Evolutionary conservation across 2,888 invertebrate species (phyloP).

Genomic region (Hyles lineata): DNA sequence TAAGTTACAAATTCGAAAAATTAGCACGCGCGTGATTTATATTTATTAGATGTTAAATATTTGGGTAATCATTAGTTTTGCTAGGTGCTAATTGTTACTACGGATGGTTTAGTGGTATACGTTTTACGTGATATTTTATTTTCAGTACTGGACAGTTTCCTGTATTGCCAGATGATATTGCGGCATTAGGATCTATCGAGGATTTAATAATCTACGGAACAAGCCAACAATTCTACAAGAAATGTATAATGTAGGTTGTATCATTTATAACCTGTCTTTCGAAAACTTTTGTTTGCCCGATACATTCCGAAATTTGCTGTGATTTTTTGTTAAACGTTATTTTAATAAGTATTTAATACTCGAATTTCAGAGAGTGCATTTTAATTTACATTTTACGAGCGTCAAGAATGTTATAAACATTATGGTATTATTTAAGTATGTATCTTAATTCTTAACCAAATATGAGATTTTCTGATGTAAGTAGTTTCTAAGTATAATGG

Average conservation of each 20-base stretch:
- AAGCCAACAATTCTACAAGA: constrained; percentile 10
- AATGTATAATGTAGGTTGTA: constrained; percentile 3
- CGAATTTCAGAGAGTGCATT: constrained; percentile 1
- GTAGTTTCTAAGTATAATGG: neutral
- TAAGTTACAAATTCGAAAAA: too few species aligned
- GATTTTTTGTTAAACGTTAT: neutral
- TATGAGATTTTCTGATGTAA: neutral
- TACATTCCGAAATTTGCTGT: constrained; percentile 26
- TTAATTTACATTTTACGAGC: neutral
- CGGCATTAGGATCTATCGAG: constrained; percentile 61
- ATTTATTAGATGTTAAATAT: neutral
- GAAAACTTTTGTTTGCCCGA: neutral
- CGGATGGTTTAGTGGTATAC: too few species aligned
- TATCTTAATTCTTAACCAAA: neutral
- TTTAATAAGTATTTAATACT: constrained; percentile 20
- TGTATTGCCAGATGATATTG: constrained; percentile 80
- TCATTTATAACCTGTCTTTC: neutral
- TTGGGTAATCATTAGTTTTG: neutral
- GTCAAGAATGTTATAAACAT: neutral
- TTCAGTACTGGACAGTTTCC: constrained; percentile 80
- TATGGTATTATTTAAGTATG: neutral
- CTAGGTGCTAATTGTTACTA: neutral
- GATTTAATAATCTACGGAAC: neutral
- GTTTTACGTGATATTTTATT: constrained; percentile 36
- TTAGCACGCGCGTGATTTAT: neutral